Conservation (phyloP, 2,888 invertebrate genomes). For the Thymelicus sylvestris region DNA sequence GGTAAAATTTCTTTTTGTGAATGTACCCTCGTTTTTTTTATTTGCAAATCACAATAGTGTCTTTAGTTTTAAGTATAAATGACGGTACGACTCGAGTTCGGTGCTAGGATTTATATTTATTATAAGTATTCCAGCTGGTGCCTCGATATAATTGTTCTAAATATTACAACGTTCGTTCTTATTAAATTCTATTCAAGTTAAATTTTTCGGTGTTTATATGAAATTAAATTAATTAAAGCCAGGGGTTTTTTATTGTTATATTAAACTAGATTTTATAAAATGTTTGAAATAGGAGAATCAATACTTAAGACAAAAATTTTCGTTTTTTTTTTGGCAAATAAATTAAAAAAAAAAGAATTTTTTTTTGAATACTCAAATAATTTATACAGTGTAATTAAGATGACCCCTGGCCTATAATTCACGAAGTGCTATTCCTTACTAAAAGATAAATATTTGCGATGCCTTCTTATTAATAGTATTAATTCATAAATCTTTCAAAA, state of each 20-base stretch:
- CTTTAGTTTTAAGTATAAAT: constrained; percentile 19
- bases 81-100: constrained; percentile 1
- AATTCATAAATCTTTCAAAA: too few relatives aligned
- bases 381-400: constrained; percentile 6
- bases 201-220: constrained; percentile 19
- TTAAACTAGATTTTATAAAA: not conserved
- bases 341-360: too few relatives aligned
- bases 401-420: constrained; percentile 46
- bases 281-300: too few relatives aligned
- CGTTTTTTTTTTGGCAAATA: too few relatives aligned
- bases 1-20: not conserved
- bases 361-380: not conserved
- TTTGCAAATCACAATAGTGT: constrained; percentile 17
- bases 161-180: constrained; percentile 21
- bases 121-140: constrained; percentile 10
- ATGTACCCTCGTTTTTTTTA: not conserved
- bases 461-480: constrained; percentile 47
- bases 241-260: not conserved
- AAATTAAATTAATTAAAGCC: not conserved
- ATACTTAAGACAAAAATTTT: too few relatives aligned
- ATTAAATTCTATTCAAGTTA: constrained; percentile 20
- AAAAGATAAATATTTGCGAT: constrained; percentile 37
- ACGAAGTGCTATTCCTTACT: constrained; percentile 63
- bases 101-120: constrained; percentile 30
- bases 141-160: constrained; percentile 16